Evolutionary conservation across 2,888 invertebrate species (phyloP).

Genomic region (Argynnis bischoffii): DNA sequence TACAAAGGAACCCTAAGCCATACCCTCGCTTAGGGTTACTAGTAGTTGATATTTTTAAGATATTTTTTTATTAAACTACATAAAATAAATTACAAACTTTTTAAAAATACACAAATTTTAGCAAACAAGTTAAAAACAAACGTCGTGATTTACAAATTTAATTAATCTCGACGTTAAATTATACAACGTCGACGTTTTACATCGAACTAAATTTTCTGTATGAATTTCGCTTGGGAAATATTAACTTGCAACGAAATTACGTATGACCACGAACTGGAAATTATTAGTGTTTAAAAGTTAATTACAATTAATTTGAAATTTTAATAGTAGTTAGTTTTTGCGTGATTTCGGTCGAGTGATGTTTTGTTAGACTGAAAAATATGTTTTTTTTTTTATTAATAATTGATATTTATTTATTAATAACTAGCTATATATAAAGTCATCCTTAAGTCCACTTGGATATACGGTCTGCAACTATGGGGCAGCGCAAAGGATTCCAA

Average conservation of each 20-base stretch:
- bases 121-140: constrained; percentile 16
- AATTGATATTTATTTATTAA: too few species aligned
- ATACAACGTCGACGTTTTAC: constrained; percentile 11
- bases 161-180: constrained; percentile 20
- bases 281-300: constrained; percentile 16
- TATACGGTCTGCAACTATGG: too few species aligned
- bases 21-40: too few species aligned
- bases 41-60: not conserved
- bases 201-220: constrained; percentile 14
- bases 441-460: too few species aligned
- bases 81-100: not conserved
- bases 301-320: constrained; percentile 12
- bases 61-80: not conserved
- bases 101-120: not conserved
- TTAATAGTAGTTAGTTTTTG: not conserved
- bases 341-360: not conserved
- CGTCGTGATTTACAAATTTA: constrained; percentile 11
- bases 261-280: constrained; percentile 8
- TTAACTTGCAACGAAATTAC: constrained; percentile 8
- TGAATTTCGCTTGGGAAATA: constrained; percentile 14
- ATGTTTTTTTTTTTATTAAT: too few species aligned
- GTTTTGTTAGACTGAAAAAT: not conserved
- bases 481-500: too few species aligned
- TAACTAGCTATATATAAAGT: too few species aligned
- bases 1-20: too few species aligned